Conservation (phyloP, 2,797 vertebrate genomes). For the Etheostoma nigrum region DNA sequence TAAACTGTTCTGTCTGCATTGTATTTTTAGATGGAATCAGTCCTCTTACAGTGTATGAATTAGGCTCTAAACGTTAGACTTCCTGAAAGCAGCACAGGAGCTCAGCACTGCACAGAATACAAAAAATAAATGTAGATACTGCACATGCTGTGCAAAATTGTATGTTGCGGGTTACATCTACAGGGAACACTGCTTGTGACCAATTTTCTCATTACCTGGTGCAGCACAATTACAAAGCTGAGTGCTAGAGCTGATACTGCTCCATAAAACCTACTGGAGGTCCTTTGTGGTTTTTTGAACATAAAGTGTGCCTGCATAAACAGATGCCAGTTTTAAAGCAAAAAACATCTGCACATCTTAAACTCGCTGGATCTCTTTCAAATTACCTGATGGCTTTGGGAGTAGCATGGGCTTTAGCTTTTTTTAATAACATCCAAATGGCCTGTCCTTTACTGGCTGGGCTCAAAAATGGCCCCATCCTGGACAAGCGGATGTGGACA, state of each 20-base stretch:
- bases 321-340: constrained; percentile 86
- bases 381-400: constrained; percentile 86
- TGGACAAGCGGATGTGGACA: constrained; percentile 68
- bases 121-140: constrained; percentile 60
- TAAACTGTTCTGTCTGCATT: constrained; percentile 7
- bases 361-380: constrained; percentile 85
- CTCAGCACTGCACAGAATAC: constrained; percentile 36
- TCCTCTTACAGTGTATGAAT: constrained; percentile 42
- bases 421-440: constrained; percentile 85
- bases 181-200: constrained; percentile 80
- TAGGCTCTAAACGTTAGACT: constrained; percentile 50
- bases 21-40: constrained; percentile 47
- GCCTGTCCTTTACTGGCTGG: constrained; percentile 74
- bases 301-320: constrained; percentile 85
- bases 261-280: constrained; percentile 85
- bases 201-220: constrained; percentile 85
- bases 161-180: constrained; percentile 75
- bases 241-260: constrained; percentile 81
- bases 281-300: constrained; percentile 84
- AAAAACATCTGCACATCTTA: constrained; percentile 88
- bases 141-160: constrained; percentile 77
- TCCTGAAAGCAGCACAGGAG: constrained; percentile 51
- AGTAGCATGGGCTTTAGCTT: constrained; percentile 71
- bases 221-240: constrained; percentile 84
- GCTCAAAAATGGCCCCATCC: constrained; percentile 67